Base-by-base conservation (phyloP, 1,140 invertebrate species). In the Temnothorax longispinosus region DNA sequence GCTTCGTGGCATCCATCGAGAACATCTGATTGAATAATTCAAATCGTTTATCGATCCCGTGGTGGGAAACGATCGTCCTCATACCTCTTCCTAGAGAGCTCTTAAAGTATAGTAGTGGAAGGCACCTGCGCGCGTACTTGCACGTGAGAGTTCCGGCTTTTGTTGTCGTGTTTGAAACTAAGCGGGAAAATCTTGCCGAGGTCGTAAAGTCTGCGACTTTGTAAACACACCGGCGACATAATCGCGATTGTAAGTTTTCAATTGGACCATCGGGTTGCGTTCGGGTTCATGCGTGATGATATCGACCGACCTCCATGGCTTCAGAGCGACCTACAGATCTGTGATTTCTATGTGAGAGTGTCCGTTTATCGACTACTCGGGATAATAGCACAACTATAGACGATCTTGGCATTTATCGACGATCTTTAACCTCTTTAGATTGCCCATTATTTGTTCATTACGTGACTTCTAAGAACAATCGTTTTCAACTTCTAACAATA, bases 271-370 rank as follows among this genome's bases (percentile, higher is more conserved):
- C 88, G 85, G 85, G 78, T 87, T 85, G 38, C 38, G 62, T 82
- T 85, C 74, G 81, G 86, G 87, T 82, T 91, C 85, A 85, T 86
- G 75, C 81, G 65, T 85, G 85, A 38, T 77, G 69, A 71, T 92
- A 92, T 92, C 91, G 92, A 93, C 86, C 90, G 86, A 87, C 87
- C 80, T 90, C 80, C 86, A 82, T 87, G 72, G 74, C 65, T 50
- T 91, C 74, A 87, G 78, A 88, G 78, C 72, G 62, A 81, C 60
- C 89, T 65, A 62, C 85, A 88, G 85, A 87, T 88, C 62, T 74
- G 77, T 81, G 89, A 88, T 87, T 90, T 89, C 80, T 75, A 75
- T 41, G 74, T 50, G 75, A 64, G 85, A 86, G 86, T 85, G 75
- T 65, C 60, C 85, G 77, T 76, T 89, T 88, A 90, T 89, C 84